phyloP scores from a whole-genome alignment of 2,113 vertebrate genomes.

The Cervus canadensis region DNA sequence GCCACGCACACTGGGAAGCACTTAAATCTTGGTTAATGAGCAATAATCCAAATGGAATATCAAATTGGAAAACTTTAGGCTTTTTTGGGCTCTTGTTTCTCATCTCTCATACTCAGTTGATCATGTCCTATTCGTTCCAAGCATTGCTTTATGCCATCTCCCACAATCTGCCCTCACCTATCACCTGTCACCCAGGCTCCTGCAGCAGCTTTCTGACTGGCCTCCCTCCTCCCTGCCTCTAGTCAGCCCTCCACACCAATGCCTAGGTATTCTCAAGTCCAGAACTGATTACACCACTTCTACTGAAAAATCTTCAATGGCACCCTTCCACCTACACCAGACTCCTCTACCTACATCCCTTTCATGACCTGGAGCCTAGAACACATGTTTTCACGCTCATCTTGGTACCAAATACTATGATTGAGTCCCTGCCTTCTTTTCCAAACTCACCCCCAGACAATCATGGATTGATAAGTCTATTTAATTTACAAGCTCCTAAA shows the following conservation, averaged over 20 bases:
- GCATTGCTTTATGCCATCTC: neutral
- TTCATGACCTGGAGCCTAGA: neutral
- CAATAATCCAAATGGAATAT: neutral
- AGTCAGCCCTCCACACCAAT: neutral
- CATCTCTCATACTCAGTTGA: neutral
- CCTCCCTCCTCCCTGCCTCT: neutral
- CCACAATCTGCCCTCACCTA: neutral
- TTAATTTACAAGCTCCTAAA: neutral
- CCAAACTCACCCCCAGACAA: neutral
- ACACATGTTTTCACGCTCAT: rapidly evolving
- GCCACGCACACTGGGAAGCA: neutral
- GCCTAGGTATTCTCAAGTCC: neutral
- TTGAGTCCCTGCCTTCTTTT: neutral
- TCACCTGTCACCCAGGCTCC: neutral
- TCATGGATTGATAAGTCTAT: neutral
- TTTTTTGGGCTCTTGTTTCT: neutral
- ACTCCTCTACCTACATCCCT: neutral
- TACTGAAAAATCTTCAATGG: neutral
- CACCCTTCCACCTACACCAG: neutral
- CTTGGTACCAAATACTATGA: neutral
- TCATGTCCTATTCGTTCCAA: neutral
- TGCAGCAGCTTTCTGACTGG: too few species aligned
- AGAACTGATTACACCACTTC: neutral
- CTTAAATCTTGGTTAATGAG: neutral
- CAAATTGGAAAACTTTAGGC: neutral